Percentiles rank a stretch among this genome's conserved stretches.
Evolutionary conservation across 2,888 invertebrate genomes (phyloP).

Genomic region (Amiota mariae): DNA sequence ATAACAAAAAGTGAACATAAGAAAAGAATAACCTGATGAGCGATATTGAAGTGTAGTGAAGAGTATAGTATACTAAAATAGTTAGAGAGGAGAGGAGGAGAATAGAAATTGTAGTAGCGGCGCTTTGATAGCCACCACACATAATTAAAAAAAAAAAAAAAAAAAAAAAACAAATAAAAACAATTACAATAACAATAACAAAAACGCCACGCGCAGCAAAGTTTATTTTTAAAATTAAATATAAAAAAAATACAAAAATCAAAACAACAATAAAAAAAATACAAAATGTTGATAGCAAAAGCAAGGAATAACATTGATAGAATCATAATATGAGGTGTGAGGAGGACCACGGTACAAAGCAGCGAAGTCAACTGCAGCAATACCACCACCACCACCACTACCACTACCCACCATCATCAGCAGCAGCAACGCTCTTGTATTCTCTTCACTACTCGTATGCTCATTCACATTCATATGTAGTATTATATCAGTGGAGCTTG

Average conservation of each 20-base stretch:
- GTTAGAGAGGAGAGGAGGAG: conserved; percentile 10
- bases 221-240: conserved; percentile 58
- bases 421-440: neutral
- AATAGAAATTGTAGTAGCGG: conserved; percentile 4
- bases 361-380: conserved; percentile 42
- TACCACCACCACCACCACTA: conserved; percentile 17
- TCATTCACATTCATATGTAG: too few relatives aligned
- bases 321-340: too few relatives aligned
- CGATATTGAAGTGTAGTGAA: conserved; percentile 12
- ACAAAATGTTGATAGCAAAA: conserved; percentile 60
- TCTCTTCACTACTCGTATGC: neutral
- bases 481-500: too few relatives aligned
- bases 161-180: conserved; percentile 43
- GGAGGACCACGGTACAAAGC: conserved; percentile 19
- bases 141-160: conserved; percentile 37
- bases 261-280: conserved; percentile 39
- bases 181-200: conserved; percentile 38
- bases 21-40: conserved; percentile 24
- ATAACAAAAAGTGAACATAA: conserved; percentile 4
- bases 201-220: conserved; percentile 61
- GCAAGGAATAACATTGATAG: conserved; percentile 20
- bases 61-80: too few relatives aligned
- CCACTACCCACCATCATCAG: too few relatives aligned
- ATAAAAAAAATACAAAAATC: conserved; percentile 48
- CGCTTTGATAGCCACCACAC: neutral